A percentile compares a stretch with the other conserved stretches of the same genome.
Conservation (phyloP, 2,113 vertebrate species). For the Candoia aspera region DNA sequence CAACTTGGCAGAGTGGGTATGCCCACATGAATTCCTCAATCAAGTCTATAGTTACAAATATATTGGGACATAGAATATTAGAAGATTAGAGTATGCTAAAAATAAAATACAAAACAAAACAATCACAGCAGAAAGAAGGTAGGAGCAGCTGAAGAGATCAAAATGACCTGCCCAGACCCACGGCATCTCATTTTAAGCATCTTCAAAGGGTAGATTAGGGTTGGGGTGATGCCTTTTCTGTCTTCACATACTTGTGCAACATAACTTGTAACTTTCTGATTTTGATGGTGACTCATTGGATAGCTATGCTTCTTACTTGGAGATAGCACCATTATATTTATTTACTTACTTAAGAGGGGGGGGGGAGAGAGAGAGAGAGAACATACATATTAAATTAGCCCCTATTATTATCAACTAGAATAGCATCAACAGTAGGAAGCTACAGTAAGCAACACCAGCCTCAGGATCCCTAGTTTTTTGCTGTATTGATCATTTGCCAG, state of each 20-base stretch:
- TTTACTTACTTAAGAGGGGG: background rate
- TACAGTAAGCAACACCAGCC: background rate
- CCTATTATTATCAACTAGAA: background rate
- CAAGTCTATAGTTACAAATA: background rate
- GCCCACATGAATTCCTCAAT: background rate
- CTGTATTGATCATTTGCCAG: background rate
- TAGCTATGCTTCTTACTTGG: background rate
- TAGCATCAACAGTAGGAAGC: background rate
- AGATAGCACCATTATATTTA: background rate
- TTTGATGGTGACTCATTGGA: background rate
- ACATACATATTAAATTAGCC: background rate
- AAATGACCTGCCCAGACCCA: background rate
- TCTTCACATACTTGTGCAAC: background rate
- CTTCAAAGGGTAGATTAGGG: background rate
- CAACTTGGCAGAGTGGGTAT: background rate
- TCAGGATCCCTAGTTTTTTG: background rate
- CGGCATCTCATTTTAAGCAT: background rate
- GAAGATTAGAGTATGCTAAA: background rate
- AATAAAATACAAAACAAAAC: background rate
- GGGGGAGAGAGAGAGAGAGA: background rate
- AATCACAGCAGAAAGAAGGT: background rate
- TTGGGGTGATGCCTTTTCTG: background rate
- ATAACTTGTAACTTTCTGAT: background rate
- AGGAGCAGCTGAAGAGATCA: background rate
- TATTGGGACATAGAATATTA: background rate